These are phyloP conservation scores for Rhinophrynus dorsalis DNA, from an alignment of 2,797 vertebrate species.

Conservation along the genomic window DNA sequence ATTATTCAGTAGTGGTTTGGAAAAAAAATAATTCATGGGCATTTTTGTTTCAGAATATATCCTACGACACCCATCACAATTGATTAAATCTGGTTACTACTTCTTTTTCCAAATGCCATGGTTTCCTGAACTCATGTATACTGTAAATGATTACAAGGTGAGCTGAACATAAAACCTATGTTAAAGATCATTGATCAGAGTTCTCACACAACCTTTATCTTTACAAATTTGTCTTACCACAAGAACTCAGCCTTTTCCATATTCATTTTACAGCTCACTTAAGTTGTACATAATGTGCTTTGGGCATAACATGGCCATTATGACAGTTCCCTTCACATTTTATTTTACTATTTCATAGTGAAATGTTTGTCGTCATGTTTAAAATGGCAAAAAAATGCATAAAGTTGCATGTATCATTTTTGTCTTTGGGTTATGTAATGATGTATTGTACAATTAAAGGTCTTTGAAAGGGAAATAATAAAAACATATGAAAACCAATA, in stretches of 20 bases:
- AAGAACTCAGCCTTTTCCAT: neutral
- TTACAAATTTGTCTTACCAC: constrained; percentile 12
- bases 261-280: constrained; percentile 33
- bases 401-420: neutral
- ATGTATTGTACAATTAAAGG: neutral
- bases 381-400: neutral
- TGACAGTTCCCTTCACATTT: constrained; percentile 16
- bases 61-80: constrained; percentile 89
- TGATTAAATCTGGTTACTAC: constrained; percentile 94
- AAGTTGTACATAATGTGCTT: constrained; percentile 4
- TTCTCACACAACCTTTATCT: constrained; percentile 32
- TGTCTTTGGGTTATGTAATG: neutral
- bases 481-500: no score
- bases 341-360: constrained; percentile 17
- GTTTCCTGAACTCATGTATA: constrained; percentile 96
- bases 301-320: constrained; percentile 25
- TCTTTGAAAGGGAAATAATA: no score
- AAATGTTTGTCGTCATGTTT: constrained; percentile 11
- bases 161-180: constrained; percentile 60
- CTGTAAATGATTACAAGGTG: constrained; percentile 98
- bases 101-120: constrained; percentile 98
- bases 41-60: constrained; percentile 89
- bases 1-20: neutral
- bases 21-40: constrained; percentile 57
- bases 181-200: constrained; percentile 52